Evolutionary conservation across 2,888 invertebrate genomes (phyloP), one percentile per base, ranked within the genome.

Genomic region (Caenorhabditis wallacei): DNA sequence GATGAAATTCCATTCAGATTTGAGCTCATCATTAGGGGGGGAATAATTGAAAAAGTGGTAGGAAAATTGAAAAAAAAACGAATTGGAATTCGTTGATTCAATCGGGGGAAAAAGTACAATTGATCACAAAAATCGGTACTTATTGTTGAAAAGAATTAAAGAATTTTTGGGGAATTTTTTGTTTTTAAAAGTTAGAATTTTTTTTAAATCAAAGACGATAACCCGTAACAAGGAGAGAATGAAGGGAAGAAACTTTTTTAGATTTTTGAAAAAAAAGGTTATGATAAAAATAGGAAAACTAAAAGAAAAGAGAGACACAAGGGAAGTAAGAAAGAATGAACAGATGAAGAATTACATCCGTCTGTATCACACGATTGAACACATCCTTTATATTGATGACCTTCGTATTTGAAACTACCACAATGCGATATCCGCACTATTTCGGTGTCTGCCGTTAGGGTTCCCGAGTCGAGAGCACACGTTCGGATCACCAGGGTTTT

Each of bases 391-490:
- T 89, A 91, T 56, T 89, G 89, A 61, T 83, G 74, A 26, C 87
- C 89, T 74, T 90, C 89, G 92, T 96, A 97, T 92, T 95, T 95
- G 93, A 98, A 97, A 88, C 96, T 94, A 37, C 98, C 98, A 92
- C 98, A 98, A 93, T 98, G 97, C n/a, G 96, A 96, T 95, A 97
- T 96, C 87, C 98, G 94, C 68, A 97, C 96, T 82, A 98, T 95
- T 94, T 98, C 98, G 0, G 97, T 97, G 93, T 98, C 97, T 0
- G 97, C 96, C 71, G 97, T 98, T 63, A 96, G 94, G 0, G 97
- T 96, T 1, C 98, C 97, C 87, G 97, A 97, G 93, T 98, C 98
- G 89, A 97, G 94, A 0, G 97, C 97, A 93, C 98, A 98, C 72
- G 96, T 96, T 22, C 98, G 94, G n/a, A 98, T 95, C 3, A 96